A percentile compares a stretch with the other conserved stretches of the same genome.
These are phyloP conservation scores for Drosophila bipectinata DNA, from an alignment of 1,140 invertebrate genomes.

Conservation along the genomic window DNA sequence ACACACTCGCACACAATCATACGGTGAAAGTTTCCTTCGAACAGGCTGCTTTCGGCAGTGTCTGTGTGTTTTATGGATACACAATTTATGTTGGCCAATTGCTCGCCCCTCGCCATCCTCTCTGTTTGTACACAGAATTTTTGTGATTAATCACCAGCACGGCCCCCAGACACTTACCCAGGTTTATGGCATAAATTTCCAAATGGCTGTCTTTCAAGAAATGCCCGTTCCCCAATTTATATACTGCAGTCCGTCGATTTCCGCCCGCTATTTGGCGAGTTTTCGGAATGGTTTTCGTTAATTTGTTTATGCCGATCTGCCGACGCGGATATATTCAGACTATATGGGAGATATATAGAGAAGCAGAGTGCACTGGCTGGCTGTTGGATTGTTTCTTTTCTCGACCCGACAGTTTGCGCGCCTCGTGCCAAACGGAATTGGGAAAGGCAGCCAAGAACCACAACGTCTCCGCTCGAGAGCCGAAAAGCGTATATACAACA, in stretches of 20 bases:
- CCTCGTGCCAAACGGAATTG: conserved; percentile 63
- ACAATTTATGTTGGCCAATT: conserved; percentile 76
- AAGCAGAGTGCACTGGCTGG: conserved; percentile 9
- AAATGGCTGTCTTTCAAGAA: neutral
- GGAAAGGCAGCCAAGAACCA: conserved; percentile 64
- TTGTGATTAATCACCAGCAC: conserved; percentile 21
- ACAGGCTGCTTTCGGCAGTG: conserved; percentile 36
- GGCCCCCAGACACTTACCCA: conserved; percentile 53
- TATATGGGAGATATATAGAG: conserved; percentile 17
- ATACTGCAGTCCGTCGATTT: conserved; percentile 27
- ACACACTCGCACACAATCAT: conserved; percentile 14
- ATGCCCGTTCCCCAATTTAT: conserved; percentile 2
- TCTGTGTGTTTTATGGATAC: conserved; percentile 74
- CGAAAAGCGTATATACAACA: conserved; percentile 81
- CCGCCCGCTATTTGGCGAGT: conserved; percentile 1
- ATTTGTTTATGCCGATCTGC: conserved; percentile 26
- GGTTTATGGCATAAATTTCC: conserved; percentile 37
- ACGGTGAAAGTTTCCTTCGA: conserved; percentile 48
- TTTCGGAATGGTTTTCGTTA: conserved; percentile 9
- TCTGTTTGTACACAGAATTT: conserved; percentile 55
- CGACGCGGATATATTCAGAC: conserved; percentile 20
- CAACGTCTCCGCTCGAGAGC: conserved; percentile 75
- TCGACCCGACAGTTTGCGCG: conserved; percentile 52
- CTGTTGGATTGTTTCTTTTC: conserved; percentile 9
- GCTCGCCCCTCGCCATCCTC: conserved; percentile 23